Evolutionary conservation across 2,888 invertebrate genomes (phyloP).

Genomic region (Hydropsyche betteni): DNA sequence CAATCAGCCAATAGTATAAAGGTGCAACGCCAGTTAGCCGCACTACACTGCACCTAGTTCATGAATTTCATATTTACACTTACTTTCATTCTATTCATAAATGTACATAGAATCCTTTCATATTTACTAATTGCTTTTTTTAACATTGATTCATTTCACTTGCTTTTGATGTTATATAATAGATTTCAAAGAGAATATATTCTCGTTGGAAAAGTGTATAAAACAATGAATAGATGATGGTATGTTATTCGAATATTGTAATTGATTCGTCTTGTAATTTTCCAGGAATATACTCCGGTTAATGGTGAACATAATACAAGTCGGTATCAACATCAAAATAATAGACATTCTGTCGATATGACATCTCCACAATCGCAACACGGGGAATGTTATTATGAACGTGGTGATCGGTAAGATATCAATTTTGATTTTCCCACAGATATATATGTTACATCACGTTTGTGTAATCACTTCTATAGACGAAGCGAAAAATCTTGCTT

Average conservation of each 20-base stretch:
- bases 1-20: constrained; percentile 78
- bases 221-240: too few relatives aligned
- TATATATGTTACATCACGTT: too few relatives aligned
- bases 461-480: too few relatives aligned
- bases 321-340: constrained; percentile 44
- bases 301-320: constrained; percentile 50
- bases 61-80: constrained; percentile 21
- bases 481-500: too few relatives aligned
- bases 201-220: background rate
- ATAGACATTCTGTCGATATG: constrained; percentile 48
- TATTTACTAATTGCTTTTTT: background rate
- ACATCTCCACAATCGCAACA: constrained; percentile 47
- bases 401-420: constrained; percentile 27
- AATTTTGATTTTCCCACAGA: background rate
- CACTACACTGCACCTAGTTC: constrained; percentile 49
- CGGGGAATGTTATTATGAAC: constrained; percentile 48
- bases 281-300: constrained; percentile 46
- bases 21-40: constrained; percentile 58
- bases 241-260: too few relatives aligned
- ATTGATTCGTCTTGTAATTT: background rate
- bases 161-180: background rate
- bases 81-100: background rate
- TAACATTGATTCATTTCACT: background rate
- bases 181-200: background rate
- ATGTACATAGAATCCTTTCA: constrained; percentile 3